Conservation (phyloP, 2,797 vertebrate genomes). For the Vultur gryphus region DNA sequence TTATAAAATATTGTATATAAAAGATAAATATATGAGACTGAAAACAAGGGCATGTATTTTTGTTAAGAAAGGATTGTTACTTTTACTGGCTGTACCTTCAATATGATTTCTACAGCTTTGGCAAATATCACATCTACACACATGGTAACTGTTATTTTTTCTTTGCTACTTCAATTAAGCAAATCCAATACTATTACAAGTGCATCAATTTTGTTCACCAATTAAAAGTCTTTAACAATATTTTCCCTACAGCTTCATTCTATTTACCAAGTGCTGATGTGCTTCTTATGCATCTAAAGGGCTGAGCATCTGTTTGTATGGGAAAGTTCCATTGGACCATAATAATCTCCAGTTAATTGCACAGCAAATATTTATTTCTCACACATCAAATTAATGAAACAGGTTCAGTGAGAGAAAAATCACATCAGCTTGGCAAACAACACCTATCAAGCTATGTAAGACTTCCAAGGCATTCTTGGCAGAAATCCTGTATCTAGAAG, state of each 20-base stretch:
- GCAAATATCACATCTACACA: background rate
- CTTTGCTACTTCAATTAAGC: background rate
- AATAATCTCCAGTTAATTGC: slow-evolving; percentile 67
- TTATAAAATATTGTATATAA: background rate
- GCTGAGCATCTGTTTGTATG: slow-evolving; percentile 37
- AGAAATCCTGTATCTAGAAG: background rate
- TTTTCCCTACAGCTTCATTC: background rate
- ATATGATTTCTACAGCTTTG: background rate
- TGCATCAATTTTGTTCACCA: background rate
- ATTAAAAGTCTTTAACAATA: slow-evolving; percentile 9
- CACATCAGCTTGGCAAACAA: slow-evolving; percentile 30
- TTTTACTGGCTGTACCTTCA: background rate
- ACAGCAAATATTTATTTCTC: slow-evolving; percentile 73
- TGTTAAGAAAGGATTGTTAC: background rate
- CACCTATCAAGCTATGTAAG: slow-evolving; percentile 5
- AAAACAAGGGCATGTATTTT: background rate
- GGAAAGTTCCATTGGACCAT: slow-evolving; percentile 30
- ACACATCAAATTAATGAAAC: slow-evolving; percentile 65
- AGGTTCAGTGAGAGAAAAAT: slow-evolving; percentile 42
- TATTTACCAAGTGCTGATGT: background rate
- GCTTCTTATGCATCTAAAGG: background rate
- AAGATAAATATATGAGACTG: background rate
- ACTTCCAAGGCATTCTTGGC: slow-evolving; percentile 20
- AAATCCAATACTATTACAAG: slow-evolving; percentile 1
- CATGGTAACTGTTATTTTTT: background rate